Percentiles rank a stretch among this genome's conserved stretches.
phyloP scores from a whole-genome alignment of 1,140 invertebrate species.

The Lamellibrachia luymesi region DNA sequence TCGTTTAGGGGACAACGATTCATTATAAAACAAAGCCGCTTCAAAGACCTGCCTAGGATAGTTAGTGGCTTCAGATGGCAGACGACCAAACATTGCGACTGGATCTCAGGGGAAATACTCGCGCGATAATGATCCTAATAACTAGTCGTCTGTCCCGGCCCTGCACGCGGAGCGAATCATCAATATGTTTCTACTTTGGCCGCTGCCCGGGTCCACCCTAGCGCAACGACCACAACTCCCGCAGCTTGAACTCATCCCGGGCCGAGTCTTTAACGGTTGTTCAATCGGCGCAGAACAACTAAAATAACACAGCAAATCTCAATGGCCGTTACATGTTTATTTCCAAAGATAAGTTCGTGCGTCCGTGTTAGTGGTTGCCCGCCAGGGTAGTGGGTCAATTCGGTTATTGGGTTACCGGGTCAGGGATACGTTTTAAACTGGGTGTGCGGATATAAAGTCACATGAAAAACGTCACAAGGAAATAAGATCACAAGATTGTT shows the following conservation, averaged over 20 bases:
- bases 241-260: background rate
- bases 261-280: background rate
- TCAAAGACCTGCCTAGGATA: background rate
- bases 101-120: background rate
- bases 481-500: too few species aligned
- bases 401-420: too few species aligned
- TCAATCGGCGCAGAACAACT: background rate
- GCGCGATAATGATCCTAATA: background rate
- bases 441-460: too few species aligned
- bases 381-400: too few species aligned
- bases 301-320: background rate
- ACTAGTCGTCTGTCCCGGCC: background rate
- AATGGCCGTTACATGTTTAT: background rate
- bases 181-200: background rate
- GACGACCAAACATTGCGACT: background rate
- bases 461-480: too few species aligned
- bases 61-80: background rate
- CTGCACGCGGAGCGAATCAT: background rate
- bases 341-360: background rate
- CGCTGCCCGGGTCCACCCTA: background rate
- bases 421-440: too few species aligned
- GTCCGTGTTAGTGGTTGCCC: background rate
- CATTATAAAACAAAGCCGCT: background rate
- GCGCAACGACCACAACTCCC: background rate
- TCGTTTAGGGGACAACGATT: slow-evolving; percentile 1